A percentile compares a stretch with the other conserved stretches of the same genome.
phyloP scores from a whole-genome alignment of 2,113 vertebrate species.

The Hypocryptadius cinnamomeus region DNA sequence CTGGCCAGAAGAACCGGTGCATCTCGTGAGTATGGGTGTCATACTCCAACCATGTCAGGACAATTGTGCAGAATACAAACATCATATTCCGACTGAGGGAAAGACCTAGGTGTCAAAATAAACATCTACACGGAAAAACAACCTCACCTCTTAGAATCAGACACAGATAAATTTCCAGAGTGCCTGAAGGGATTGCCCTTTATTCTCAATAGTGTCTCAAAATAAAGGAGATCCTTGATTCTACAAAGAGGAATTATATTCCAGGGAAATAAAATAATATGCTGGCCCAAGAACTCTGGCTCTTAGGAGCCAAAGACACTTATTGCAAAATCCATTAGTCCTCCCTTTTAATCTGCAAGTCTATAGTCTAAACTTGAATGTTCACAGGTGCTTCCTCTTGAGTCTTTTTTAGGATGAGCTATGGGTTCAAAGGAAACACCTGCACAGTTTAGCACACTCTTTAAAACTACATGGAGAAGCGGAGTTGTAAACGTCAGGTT shows the following conservation, averaged over 20 bases:
- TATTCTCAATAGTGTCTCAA: neutral
- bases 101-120: neutral
- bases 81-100: neutral
- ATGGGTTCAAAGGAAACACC: slow-evolving; percentile 52
- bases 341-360: neutral
- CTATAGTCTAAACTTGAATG: neutral
- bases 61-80: neutral
- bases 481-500: neutral
- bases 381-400: slow-evolving; percentile 46
- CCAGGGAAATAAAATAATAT: neutral
- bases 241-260: neutral
- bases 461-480: neutral
- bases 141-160: neutral
- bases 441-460: neutral
- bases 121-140: neutral
- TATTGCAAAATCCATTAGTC: neutral
- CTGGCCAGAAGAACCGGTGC: neutral
- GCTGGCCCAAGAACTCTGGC: neutral
- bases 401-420: slow-evolving; percentile 40
- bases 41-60: neutral
- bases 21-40: neutral
- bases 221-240: neutral
- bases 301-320: neutral
- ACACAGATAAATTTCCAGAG: neutral
- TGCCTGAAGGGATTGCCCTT: neutral